These are phyloP conservation scores for Plagodis pulveraria DNA, from an alignment of 2,888 invertebrate species.

Conservation along the genomic window DNA sequence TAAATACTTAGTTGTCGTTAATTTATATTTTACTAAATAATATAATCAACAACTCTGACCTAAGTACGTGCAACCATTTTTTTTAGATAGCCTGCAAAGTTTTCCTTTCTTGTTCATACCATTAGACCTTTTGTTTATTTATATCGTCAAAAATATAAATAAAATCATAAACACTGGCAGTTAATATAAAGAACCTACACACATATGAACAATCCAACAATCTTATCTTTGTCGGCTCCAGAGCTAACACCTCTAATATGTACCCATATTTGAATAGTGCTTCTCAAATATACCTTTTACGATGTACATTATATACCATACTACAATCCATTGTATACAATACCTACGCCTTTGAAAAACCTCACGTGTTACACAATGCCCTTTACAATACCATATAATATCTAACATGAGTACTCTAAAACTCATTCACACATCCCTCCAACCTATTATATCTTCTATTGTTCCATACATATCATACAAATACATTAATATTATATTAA, in stretches of 20 bases:
- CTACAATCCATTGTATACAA: conserved; percentile 1
- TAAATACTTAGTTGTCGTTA: no score
- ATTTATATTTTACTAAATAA: no score
- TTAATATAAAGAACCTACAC: not conserved
- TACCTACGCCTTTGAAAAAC: conserved; percentile 20
- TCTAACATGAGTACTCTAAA: conserved; percentile 39
- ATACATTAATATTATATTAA: conserved; percentile 75
- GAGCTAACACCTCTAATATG: not conserved
- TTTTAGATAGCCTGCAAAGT: no score
- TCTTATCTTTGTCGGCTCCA: not conserved
- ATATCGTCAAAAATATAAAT: no score
- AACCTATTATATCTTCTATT: conserved; percentile 33
- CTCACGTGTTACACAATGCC: conserved; percentile 37
- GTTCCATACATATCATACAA: conserved; percentile 41
- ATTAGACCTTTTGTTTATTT: no score
- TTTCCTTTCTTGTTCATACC: no score
- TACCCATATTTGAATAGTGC: not conserved
- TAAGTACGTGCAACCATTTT: no score
- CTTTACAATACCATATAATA: conserved; percentile 37
- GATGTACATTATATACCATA: not conserved
- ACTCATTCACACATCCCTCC: conserved; percentile 41
- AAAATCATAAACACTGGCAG: no score
- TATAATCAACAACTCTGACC: no score
- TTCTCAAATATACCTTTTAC: not conserved
- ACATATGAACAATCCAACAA: not conserved